Base-by-base conservation (phyloP, 2,113 vertebrate genomes). In the Osmerus eperlanus region DNA sequence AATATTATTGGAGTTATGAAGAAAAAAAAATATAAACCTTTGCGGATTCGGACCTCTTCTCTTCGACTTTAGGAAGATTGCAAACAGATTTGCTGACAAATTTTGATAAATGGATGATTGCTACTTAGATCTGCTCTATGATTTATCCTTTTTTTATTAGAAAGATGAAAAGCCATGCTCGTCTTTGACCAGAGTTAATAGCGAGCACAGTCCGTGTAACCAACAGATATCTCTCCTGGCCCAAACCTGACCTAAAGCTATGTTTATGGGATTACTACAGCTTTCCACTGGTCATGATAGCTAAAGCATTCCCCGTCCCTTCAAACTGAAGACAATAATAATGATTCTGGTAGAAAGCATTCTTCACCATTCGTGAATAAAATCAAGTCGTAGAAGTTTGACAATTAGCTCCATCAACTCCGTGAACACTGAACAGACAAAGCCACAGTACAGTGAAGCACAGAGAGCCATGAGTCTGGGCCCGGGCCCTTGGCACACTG, bases 1-100 rank as follows among this genome's bases (percentile, higher is more conserved):
- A 71, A 87, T 86, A 75, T 78, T 68, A 56, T 61, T 41, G 29
- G 76, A 69, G 70, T 83, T 32, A 32, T 32, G 29, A 32, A 78
- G 85, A 84, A 76, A 83, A 84, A 77, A 70, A 25, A 87, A 81
- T 36, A 74, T 19, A 75, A 78, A 87, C 66, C 61, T 75, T 54
- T 65, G 64, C 67, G 53, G 65, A 79, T 83, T 23, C 18, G 2
- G 81, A 81, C 81, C 77, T 68, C 73, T 83, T 85, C 67, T 72
- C 82, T 85, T 77, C 78, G 69, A 76, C 79, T 65, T 68, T 79
- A 82, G 63, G 77, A 74, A 62, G 47, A 59, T 65, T 36, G 58
- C 65, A 70, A 56, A 79, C 74, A 64, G 55, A 68, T 25, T 54
- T 28, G 60, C 51, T 65, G 65, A 71, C 32, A 29, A 16, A 29